Evolutionary conservation across 2,888 invertebrate genomes (phyloP).

Genomic region (Pyrgus malvae): DNA sequence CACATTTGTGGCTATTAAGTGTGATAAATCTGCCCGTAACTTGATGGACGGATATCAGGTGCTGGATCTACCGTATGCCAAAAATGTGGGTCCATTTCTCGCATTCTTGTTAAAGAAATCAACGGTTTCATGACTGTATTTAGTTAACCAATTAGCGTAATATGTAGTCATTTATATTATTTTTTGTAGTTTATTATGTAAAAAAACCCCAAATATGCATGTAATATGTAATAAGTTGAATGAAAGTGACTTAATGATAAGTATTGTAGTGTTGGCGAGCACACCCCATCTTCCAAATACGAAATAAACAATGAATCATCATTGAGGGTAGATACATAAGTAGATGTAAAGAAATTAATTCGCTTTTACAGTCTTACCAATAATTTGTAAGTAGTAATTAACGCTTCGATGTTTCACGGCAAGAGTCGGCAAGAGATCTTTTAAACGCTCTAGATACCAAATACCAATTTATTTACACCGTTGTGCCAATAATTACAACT

Average conservation of each 20-base stretch:
- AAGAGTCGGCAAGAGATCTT: conserved; percentile 14
- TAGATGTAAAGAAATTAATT: too few relatives aligned
- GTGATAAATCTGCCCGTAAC: conserved; percentile 45
- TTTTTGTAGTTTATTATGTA: too few relatives aligned
- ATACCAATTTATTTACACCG: conserved; percentile 36
- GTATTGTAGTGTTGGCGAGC: too few relatives aligned
- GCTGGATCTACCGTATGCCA: conserved; percentile 30
- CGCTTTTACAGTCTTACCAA: background rate
- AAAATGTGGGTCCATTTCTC: conserved; percentile 17
- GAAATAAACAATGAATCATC: too few relatives aligned
- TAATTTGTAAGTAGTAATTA: background rate
- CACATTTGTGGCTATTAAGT: conserved; percentile 48
- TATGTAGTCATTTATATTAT: too few relatives aligned
- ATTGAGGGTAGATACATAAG: too few relatives aligned
- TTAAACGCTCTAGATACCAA: conserved; percentile 20
- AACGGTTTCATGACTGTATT: background rate
- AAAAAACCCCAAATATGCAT: too few relatives aligned
- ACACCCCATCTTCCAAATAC: too few relatives aligned
- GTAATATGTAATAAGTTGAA: too few relatives aligned
- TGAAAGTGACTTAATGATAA: too few relatives aligned
- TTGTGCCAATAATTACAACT: conserved; percentile 52
- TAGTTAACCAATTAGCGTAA: too few relatives aligned
- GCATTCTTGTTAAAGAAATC: conserved; percentile 14
- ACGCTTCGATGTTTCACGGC: background rate
- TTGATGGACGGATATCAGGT: conserved; percentile 72